A percentile compares a stretch with the other conserved stretches of the same genome.
These are phyloP conservation scores for Coracopsis vasa DNA, from an alignment of 2,113 vertebrate species.

Conservation along the genomic window DNA sequence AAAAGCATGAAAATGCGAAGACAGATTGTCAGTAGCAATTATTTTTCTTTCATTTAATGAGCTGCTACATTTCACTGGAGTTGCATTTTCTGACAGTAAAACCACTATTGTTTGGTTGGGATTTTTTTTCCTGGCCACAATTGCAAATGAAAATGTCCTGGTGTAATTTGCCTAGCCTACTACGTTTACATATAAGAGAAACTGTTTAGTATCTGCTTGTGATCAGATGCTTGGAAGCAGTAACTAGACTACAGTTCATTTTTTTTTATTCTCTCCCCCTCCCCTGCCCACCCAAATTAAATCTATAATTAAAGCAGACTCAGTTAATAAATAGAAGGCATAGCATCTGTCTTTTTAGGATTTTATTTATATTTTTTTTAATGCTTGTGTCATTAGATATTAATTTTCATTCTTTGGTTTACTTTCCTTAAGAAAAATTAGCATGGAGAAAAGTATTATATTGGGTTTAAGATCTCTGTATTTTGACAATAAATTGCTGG, in stretches of 20 bases:
- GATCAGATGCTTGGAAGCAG: not conserved
- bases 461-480: not conserved
- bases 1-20: not conserved
- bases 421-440: not conserved
- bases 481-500: not conserved
- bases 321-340: not conserved
- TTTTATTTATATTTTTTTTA: not conserved
- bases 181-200: not conserved
- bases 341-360: not conserved
- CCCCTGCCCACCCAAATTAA: not conserved
- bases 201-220: not conserved
- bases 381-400: not conserved
- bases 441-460: not conserved
- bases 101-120: not conserved
- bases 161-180: not conserved
- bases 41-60: not conserved
- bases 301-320: not conserved
- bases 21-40: not conserved
- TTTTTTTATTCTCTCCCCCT: not conserved
- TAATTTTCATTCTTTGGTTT: not conserved
- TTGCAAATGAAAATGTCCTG: not conserved
- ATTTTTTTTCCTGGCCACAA: not conserved
- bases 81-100: not conserved
- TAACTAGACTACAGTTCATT: not conserved
- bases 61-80: not conserved